Evolutionary conservation across 2,888 invertebrate species (phyloP).

Genomic region (Odontocolon sp.): DNA sequence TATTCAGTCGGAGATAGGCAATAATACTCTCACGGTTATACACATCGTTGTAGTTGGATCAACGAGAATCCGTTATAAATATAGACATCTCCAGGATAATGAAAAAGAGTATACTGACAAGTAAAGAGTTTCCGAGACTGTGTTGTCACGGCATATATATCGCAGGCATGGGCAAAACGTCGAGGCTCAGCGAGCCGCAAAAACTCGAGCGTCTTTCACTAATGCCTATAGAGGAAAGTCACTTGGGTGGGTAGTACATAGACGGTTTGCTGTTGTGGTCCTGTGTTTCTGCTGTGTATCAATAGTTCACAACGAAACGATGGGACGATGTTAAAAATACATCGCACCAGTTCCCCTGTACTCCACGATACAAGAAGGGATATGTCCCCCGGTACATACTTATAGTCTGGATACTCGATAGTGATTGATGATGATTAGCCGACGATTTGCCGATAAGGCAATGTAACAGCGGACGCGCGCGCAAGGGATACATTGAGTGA

Average conservation of each 20-base stretch:
- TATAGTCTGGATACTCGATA: constrained; percentile 71
- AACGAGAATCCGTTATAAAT: constrained; percentile 47
- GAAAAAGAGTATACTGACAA: constrained; percentile 27
- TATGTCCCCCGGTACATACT: constrained; percentile 60
- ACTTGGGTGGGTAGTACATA: constrained; percentile 61
- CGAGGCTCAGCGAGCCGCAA: constrained; percentile 28
- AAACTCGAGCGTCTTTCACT: constrained; percentile 65
- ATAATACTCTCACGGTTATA: constrained; percentile 31
- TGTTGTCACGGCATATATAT: constrained; percentile 31
- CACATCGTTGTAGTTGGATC: neutral
- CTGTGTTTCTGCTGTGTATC: neutral
- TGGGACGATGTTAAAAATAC: constrained; percentile 45
- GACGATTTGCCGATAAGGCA: constrained; percentile 79
- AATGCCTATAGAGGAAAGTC: constrained; percentile 70
- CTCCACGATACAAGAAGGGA: constrained; percentile 10
- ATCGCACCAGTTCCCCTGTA: constrained; percentile 26
- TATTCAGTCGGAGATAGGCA: constrained; percentile 43
- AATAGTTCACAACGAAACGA: constrained; percentile 26
- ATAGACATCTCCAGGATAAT: constrained; percentile 51
- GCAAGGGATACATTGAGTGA: constrained; percentile 40
- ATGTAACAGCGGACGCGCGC: constrained; percentile 72
- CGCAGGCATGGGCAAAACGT: constrained; percentile 1
- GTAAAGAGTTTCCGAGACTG: constrained; percentile 32
- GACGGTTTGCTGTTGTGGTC: constrained; percentile 10
- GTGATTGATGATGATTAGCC: constrained; percentile 80